A percentile compares a stretch with the other conserved stretches of the same genome.
These are phyloP conservation scores for Maylandia zebra DNA, from an alignment of 2,113 vertebrate genomes.

Conservation along the genomic window DNA sequence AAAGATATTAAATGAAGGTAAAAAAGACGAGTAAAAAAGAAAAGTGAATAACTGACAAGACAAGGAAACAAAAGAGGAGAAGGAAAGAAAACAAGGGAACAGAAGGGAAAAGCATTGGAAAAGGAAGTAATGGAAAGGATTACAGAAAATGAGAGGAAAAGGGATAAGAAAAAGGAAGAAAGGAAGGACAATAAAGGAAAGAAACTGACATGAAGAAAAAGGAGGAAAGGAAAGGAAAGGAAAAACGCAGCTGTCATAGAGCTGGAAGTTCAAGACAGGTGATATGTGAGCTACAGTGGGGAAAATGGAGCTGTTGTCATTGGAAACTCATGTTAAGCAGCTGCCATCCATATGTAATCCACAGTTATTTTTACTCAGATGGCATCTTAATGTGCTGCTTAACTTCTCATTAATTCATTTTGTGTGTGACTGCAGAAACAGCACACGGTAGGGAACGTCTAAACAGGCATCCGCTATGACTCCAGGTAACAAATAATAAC, in stretches of 20 bases:
- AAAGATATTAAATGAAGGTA: not conserved
- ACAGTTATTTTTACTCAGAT: not conserved
- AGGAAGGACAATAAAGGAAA: not conserved
- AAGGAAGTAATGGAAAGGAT: not conserved
- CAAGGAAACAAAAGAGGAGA: not conserved
- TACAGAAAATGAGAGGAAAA: not conserved
- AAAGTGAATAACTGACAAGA: not conserved
- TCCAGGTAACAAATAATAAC: not conserved
- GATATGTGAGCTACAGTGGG: not conserved
- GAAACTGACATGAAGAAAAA: not conserved
- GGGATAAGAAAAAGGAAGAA: not conserved
- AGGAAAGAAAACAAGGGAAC: not conserved
- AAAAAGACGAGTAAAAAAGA: rapidly evolving
- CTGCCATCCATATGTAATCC: not conserved
- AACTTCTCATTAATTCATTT: not conserved
- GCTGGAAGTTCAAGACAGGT: not conserved
- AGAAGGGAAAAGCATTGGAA: not conserved
- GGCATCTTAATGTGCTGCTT: not conserved
- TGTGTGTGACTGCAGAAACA: not conserved
- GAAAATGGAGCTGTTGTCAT: not conserved
- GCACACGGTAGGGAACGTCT: not conserved
- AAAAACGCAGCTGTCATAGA: not conserved
- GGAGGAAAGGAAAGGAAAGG: not conserved
- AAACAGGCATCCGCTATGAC: not conserved
- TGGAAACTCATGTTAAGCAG: not conserved